Percentiles rank a stretch among this genome's conserved stretches.
phyloP scores from a whole-genome alignment of 2,113 vertebrate genomes.

The Chloropsis hardwickii region DNA sequence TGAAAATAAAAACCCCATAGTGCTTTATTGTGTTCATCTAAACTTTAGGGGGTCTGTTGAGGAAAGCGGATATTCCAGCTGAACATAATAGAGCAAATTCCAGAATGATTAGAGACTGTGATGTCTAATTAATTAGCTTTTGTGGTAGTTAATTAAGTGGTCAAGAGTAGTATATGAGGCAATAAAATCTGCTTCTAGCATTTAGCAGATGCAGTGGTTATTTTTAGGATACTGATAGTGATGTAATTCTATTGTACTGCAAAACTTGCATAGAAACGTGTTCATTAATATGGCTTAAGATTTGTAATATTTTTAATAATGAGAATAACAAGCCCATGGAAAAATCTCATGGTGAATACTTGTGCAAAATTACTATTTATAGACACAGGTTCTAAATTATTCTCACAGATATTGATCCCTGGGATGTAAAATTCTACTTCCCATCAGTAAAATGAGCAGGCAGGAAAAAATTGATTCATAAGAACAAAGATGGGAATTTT shows the following conservation, averaged over 20 bases:
- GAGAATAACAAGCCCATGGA: not conserved
- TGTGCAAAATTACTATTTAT: not conserved
- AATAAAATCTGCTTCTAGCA: constrained; percentile 19
- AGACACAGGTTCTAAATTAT: not conserved
- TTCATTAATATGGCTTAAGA: not conserved
- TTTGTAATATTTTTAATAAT: not conserved
- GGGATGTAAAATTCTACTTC: not conserved
- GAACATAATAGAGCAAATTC: constrained; percentile 53
- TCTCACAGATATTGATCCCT: not conserved
- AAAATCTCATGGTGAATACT: not conserved
- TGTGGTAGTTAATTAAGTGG: constrained; percentile 49
- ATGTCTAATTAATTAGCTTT: constrained; percentile 60
- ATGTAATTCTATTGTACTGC: not conserved
- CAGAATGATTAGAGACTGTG: constrained; percentile 39
- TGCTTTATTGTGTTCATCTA: not conserved
- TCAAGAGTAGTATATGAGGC: constrained; percentile 32
- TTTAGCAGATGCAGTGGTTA: not conserved
- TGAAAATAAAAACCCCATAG: not conserved
- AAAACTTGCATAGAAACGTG: not conserved
- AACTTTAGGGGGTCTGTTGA: constrained; percentile 35
- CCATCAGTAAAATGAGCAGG: not conserved
- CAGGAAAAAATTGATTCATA: not conserved
- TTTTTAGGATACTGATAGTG: not conserved
- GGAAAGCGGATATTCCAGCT: constrained; percentile 46
- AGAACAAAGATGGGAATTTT: not conserved